Evolutionary conservation across 2,113 vertebrate species (phyloP).

Genomic region (Ibidorhyncha struthersii): DNA sequence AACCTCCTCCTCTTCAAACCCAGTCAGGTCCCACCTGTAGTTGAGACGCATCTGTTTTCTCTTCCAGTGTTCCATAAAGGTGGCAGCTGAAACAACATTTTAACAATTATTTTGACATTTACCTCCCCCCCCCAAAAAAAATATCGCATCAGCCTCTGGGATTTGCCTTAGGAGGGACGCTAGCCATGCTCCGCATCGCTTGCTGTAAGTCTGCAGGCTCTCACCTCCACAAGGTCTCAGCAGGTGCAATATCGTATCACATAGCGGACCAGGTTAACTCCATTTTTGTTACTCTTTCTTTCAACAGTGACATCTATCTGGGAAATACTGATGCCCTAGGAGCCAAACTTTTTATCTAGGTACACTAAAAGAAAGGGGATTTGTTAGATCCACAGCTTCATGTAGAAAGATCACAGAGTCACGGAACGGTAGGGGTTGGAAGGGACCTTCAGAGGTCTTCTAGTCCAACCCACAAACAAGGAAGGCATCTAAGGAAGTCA

Average conservation of each 20-base stretch:
- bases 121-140: not conserved
- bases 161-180: not conserved
- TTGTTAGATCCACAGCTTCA: not conserved
- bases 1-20: constrained; percentile 94
- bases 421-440: no score
- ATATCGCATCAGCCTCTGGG: not conserved
- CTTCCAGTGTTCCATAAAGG: constrained; percentile 99
- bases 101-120: not conserved
- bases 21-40: constrained; percentile 94
- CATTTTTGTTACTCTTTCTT: not conserved
- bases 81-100: constrained; percentile 81
- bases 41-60: constrained; percentile 96
- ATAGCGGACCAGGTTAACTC: not conserved
- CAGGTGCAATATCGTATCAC: not conserved
- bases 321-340: not conserved
- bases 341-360: not conserved
- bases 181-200: not conserved
- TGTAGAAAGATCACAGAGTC: not conserved
- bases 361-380: not conserved
- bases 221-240: not conserved
- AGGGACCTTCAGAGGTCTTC: no score
- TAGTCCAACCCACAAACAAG: no score
- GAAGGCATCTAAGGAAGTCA: not conserved
- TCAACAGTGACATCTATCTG: not conserved
- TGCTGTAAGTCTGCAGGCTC: not conserved